Evolutionary conservation across 2,888 invertebrate genomes (phyloP), one percentile per base, ranked within the genome.

Genomic region (Pseudeuparius sepicola): DNA sequence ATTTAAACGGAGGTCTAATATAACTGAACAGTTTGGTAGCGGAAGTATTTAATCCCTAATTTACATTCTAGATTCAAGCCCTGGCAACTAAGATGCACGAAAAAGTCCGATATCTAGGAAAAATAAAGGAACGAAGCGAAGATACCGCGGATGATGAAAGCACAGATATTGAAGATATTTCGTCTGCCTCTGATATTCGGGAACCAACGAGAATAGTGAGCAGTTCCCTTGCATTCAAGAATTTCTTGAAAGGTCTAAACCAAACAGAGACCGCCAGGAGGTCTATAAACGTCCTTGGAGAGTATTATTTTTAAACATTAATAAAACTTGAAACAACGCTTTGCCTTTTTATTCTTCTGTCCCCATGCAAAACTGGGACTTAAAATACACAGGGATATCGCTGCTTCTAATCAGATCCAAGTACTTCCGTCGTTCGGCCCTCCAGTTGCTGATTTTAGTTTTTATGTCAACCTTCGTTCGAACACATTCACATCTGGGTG

Each of bases 211-310:
- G 50, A 31, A 46, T 56, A 13, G 54, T 57, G n/a, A 56, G 55
- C 39, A 55, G 49, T 44, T 56, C 58, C 1, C 36, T 48, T 3
- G 58, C 55, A 4, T 58, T 58, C 42, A 51, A 55, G 37, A 50
- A 53, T 28, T 56, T 58, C 34, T 37, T 57, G 24, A 53, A 48
- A 30, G 45, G 42, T 28, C 29, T 49, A 14, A 42, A 42, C 20
- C 32, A 34, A 14, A 33, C 38, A 16, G 39, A 42, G 23, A 31
- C 20, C 6, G 34, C 31, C 6, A 36, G 38, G 17, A 33, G 20
- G n/a, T n/a, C n/a, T n/a, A n/a, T n/a, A n/a, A n/a, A n/a, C n/a
- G n/a, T n/a, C n/a, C n/a, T n/a, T n/a, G n/a, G n/a, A n/a, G n/a
- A n/a, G n/a, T n/a, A n/a, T n/a, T n/a, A n/a, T n/a, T n/a, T n/a